Evolutionary conservation across 2,797 vertebrate genomes (phyloP), one percentile per base, ranked within the genome.

Genomic region (Alauda arvensis): DNA sequence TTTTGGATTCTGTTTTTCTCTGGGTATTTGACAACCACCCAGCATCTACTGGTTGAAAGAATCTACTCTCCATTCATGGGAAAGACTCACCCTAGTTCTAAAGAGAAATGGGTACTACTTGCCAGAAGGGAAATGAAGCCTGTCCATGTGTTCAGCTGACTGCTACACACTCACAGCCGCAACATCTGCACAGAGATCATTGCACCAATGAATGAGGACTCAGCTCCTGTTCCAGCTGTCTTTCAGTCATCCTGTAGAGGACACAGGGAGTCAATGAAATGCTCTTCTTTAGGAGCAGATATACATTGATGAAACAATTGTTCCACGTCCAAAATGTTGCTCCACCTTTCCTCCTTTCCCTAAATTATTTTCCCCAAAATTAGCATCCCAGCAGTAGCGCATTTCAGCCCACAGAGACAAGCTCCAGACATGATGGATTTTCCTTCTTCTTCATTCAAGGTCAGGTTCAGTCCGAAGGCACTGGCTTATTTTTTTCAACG

Each of bases 401-500:
- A 11, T 74, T 37, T 72, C 61, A 81, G 25, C 17, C 55, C 1
- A 3, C 8, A 86, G 51, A 84, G 34, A 21, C 48, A 62, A 63
- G 71, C 16, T 85, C 49, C 52, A 81, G 40, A 48, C 13, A 31
- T 0, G 1, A 42, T 56, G 33, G 40, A 53, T 85, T 77, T 90
- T 52, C 52, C 69, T 77, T 62, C 51, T 43, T 49, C 39, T 83
- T 83, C 69, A 72, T 89, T 88, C 93, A 94, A 93, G 94, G 92
- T 95, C 94, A 93, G 72, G 52, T 85, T 63, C 72, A 70, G 53
- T 72, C 78, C 88, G 81, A 69, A 23, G 31, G 86, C 91, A 90
- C 15, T 28, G 40, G 75, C 46, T 91, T 87, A 40, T 92, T 88
- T 94, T 94, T 94, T 91, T n/a, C 70, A 83, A 42, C 70, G 79